Evolutionary conservation across 2,888 invertebrate genomes (phyloP).

Genomic region (Tipula helvola): DNA sequence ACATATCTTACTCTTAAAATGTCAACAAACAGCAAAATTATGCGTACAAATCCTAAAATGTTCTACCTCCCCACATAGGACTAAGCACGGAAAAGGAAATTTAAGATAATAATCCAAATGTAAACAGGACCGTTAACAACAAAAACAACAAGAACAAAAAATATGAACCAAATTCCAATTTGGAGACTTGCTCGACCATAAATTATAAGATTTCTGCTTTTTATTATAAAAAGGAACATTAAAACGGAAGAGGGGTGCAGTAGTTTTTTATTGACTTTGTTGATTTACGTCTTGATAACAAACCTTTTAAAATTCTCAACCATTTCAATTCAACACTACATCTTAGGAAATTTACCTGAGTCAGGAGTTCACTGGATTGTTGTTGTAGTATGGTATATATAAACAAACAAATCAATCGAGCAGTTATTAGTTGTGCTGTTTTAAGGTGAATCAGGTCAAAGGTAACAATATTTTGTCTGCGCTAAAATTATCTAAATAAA

Average conservation of each 20-base stretch:
- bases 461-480: neutral
- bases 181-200: neutral
- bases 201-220: neutral
- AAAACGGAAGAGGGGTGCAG: neutral
- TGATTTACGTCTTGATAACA: neutral
- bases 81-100: neutral
- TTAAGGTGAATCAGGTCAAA: neutral
- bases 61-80: neutral
- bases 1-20: too few species aligned
- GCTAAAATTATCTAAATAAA: neutral
- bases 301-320: neutral
- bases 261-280: neutral
- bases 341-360: neutral
- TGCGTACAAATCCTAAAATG: neutral
- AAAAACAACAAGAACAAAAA: neutral
- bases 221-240: neutral
- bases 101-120: neutral
- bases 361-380: neutral
- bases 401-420: neutral
- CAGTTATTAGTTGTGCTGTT: neutral
- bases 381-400: neutral
- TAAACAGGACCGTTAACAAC: neutral
- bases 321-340: neutral
- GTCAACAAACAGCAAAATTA: too few species aligned
- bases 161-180: neutral